A percentile compares a stretch with the other conserved stretches of the same genome.
Conservation (phyloP, 2,888 invertebrate genomes). For the Calameuta filiformis region DNA sequence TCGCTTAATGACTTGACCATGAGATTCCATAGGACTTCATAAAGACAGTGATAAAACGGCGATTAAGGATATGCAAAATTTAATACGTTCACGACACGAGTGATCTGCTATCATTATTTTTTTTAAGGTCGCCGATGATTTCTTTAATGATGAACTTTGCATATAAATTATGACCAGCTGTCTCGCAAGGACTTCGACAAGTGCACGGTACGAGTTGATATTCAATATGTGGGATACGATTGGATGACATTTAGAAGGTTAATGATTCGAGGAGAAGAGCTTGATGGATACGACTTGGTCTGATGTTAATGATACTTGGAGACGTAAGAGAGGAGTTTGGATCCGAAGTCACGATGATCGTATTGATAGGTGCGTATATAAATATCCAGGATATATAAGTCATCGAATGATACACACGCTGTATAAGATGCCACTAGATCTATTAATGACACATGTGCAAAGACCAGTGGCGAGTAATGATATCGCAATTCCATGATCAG, state of each 20-base stretch:
- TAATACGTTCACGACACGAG: neutral
- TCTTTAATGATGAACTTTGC: neutral
- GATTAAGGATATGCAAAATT: neutral
- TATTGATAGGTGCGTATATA: neutral
- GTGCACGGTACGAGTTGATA: neutral
- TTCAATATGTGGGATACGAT: neutral
- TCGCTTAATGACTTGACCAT: neutral
- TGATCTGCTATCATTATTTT: neutral
- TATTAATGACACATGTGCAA: neutral
- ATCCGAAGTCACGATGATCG: neutral
- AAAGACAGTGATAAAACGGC: neutral
- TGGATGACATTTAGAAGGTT: neutral
- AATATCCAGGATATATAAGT: neutral
- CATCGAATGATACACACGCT: neutral
- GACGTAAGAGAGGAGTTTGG: neutral
- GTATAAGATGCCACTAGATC: neutral
- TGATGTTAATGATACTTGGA: neutral
- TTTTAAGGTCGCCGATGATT: neutral
- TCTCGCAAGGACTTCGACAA: neutral
- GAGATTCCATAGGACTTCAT: neutral
- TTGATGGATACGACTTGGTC: neutral
- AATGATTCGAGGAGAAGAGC: neutral
- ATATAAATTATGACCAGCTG: neutral
- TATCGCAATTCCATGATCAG: neutral
- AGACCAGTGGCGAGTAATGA: neutral